These are phyloP conservation scores for Oreotrochilus melanogaster DNA, from an alignment of 2,113 vertebrate genomes.

Conservation along the genomic window DNA sequence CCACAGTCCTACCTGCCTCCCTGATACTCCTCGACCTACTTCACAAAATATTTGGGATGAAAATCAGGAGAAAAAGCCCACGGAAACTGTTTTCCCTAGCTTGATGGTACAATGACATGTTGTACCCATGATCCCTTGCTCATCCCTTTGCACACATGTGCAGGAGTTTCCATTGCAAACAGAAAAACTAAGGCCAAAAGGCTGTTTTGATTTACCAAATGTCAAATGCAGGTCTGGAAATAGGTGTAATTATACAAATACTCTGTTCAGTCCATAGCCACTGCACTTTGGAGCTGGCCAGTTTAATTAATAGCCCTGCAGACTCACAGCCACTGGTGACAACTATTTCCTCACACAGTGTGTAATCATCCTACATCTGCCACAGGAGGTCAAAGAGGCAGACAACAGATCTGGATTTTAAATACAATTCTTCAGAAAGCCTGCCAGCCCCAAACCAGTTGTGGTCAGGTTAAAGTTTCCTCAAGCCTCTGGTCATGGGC, in stretches of 20 bases:
- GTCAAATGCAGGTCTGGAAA: not conserved
- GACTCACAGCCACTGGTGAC: not conserved
- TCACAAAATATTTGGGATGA: not conserved
- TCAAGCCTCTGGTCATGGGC: not conserved
- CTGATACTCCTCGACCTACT: not conserved
- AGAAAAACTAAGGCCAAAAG: not conserved
- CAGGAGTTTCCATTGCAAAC: not conserved
- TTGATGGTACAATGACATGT: fast-evolving
- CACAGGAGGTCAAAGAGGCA: not conserved
- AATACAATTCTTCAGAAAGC: not conserved
- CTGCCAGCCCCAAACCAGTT: not conserved
- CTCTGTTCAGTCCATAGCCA: not conserved
- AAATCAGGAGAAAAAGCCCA: not conserved
- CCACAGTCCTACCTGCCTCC: not conserved
- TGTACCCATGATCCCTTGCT: not conserved
- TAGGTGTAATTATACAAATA: not conserved
- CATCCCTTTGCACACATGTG: not conserved
- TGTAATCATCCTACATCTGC: not conserved
- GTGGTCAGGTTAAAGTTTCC: not conserved
- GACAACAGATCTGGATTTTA: not conserved
- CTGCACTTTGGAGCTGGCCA: not conserved
- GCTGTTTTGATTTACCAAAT: not conserved
- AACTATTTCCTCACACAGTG: not conserved
- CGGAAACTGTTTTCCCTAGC: not conserved
- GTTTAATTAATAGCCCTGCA: not conserved